A percentile compares a stretch with the other conserved stretches of the same genome.
Conservation (phyloP, 2,888 invertebrate genomes). For the Malacosoma neustria region DNA sequence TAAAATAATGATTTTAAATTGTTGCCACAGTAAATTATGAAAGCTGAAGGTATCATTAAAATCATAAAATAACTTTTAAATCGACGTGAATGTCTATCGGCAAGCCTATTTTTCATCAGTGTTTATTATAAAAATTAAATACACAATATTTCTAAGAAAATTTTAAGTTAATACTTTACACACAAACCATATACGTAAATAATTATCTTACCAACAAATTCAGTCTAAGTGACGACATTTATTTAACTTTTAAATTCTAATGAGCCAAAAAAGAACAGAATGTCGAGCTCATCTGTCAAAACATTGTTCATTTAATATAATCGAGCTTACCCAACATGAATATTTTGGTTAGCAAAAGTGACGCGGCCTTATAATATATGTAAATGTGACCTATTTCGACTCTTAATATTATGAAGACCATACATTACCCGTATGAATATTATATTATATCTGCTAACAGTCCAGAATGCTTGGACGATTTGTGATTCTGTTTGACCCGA, state of each 20-base stretch:
- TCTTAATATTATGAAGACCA: slow-evolving; percentile 25
- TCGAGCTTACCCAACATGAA: slow-evolving; percentile 1
- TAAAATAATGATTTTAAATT: too few relatives aligned
- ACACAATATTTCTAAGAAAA: too few relatives aligned
- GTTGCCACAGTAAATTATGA: too few relatives aligned
- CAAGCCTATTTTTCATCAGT: too few relatives aligned
- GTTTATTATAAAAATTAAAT: too few relatives aligned
- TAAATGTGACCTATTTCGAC: slow-evolving; percentile 34
- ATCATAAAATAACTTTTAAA: too few relatives aligned
- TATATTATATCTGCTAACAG: slow-evolving; percentile 23
- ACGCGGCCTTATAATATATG: slow-evolving; percentile 16
- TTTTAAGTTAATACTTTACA: too few relatives aligned
- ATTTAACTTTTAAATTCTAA: neutral
- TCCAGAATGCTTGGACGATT: slow-evolving; percentile 26
- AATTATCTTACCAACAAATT: too few relatives aligned
- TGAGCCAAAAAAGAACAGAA: neutral
- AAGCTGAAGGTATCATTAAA: too few relatives aligned
- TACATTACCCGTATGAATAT: slow-evolving; percentile 29
- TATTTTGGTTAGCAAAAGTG: neutral
- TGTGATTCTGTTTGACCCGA: slow-evolving; percentile 35
- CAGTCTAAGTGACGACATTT: neutral
- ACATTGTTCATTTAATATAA: slow-evolving; percentile 5
- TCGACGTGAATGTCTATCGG: too few relatives aligned
- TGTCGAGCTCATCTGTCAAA: neutral
- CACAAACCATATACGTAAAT: too few relatives aligned